Evolutionary conservation across 2,888 invertebrate genomes (phyloP).

Genomic region (Elegia similella): DNA sequence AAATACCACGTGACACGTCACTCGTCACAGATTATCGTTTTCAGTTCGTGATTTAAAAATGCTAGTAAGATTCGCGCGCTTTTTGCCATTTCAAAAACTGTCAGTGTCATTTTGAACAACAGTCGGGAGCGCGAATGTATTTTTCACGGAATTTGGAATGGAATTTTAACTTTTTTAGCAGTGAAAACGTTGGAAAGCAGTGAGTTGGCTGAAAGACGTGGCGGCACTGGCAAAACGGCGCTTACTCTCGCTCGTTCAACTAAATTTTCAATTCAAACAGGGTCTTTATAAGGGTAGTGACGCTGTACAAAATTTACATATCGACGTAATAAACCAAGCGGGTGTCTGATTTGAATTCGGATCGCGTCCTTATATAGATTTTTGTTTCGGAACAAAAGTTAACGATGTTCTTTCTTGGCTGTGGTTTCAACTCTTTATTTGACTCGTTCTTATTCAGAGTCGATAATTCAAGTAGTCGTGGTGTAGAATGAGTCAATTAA

Average conservation of each 20-base stretch:
- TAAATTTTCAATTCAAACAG: slow-evolving; percentile 81
- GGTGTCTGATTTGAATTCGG: slow-evolving; percentile 74
- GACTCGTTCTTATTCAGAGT: not conserved
- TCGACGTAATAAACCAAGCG: slow-evolving; percentile 78
- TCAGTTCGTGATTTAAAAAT: slow-evolving; percentile 18
- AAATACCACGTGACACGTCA: slow-evolving; percentile 57
- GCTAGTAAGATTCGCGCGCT: slow-evolving; percentile 28
- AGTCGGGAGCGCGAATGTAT: slow-evolving; percentile 19
- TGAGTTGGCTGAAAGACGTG: slow-evolving; percentile 77
- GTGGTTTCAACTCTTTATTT: not conserved
- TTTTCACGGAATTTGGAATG: slow-evolving; percentile 15
- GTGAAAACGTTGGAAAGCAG: slow-evolving; percentile 54
- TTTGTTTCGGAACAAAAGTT: slow-evolving; percentile 35
- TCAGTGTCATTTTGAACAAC: slow-evolving; percentile 21
- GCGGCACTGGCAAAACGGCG: slow-evolving; percentile 71
- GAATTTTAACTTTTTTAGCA: slow-evolving; percentile 29
- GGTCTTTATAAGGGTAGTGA: slow-evolving; percentile 82
- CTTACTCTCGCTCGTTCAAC: slow-evolving; percentile 73
- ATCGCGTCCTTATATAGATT: slow-evolving; percentile 52
- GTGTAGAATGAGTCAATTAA: no score
- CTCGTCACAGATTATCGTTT: slow-evolving; percentile 26
- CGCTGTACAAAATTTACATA: slow-evolving; percentile 80
- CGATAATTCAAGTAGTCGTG: not conserved
- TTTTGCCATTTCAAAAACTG: slow-evolving; percentile 15
- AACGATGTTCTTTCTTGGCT: slow-evolving; percentile 1